These are phyloP conservation scores for Eciton burchellii DNA, from an alignment of 1,140 invertebrate species.

Conservation along the genomic window DNA sequence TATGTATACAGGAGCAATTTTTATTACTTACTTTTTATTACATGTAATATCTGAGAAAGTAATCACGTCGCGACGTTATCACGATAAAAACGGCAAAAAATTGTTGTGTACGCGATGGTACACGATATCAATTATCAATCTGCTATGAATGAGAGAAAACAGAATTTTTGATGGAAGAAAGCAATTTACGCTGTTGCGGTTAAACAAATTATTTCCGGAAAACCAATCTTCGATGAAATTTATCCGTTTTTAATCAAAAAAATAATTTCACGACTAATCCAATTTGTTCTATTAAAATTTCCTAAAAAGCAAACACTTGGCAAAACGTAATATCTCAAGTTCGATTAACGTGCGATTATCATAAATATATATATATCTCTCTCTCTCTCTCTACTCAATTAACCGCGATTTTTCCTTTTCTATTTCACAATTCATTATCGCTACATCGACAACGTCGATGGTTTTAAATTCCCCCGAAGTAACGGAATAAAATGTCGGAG, in stretches of 20 bases:
- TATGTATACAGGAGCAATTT: background rate
- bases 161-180: constrained; percentile 3
- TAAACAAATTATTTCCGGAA: constrained; percentile 32
- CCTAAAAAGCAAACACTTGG: background rate
- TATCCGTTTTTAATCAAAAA: constrained; percentile 17
- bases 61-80: background rate
- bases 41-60: constrained; percentile 5
- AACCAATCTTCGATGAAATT: too few relatives aligned
- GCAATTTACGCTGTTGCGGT: background rate
- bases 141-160: background rate
- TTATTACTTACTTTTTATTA: too few relatives aligned
- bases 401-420: constrained; percentile 7
- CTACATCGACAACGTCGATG: background rate
- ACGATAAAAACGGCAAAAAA: background rate
- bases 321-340: background rate
- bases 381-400: background rate
- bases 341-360: background rate
- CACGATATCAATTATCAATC: background rate
- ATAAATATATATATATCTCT: too few relatives aligned
- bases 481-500: constrained; percentile 41
- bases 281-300: constrained; percentile 14
- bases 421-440: background rate
- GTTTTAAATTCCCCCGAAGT: constrained; percentile 18
- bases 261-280: background rate
- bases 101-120: background rate